Percentiles rank a stretch among this genome's conserved stretches.
phyloP scores from a whole-genome alignment of 2,113 vertebrate genomes.

The Vulpes lagopus region DNA sequence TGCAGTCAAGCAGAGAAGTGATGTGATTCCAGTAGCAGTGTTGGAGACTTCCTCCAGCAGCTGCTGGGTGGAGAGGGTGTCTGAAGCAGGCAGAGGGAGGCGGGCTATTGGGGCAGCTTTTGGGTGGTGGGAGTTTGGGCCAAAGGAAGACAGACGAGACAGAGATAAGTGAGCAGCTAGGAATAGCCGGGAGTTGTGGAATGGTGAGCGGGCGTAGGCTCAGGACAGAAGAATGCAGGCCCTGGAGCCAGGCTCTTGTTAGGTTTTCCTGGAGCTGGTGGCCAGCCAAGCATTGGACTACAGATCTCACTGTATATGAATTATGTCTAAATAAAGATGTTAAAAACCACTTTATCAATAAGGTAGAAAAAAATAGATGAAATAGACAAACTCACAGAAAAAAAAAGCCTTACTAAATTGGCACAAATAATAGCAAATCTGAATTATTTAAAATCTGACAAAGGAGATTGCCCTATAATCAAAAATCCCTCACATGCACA shows the following conservation, averaged over 20 bases:
- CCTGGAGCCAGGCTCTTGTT: background rate
- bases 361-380: background rate
- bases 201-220: rapidly evolving
- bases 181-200: background rate
- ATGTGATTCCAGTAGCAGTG: rapidly evolving
- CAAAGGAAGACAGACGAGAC: too few species aligned
- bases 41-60: background rate
- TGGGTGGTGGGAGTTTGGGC: rapidly evolving
- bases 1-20: background rate
- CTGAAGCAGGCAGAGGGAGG: background rate
- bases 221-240: background rate
- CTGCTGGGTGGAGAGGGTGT: background rate
- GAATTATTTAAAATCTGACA: background rate
- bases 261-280: background rate
- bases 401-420: background rate
- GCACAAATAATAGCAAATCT: background rate
- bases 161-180: rapidly evolving
- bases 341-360: background rate
- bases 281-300: background rate
- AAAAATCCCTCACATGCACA: background rate
- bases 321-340: background rate
- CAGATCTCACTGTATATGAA: too few species aligned
- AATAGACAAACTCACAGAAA: background rate
- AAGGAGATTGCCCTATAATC: too few species aligned
- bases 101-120: background rate